Percentiles rank a stretch among this genome's conserved stretches.
Evolutionary conservation across 2,888 invertebrate species (phyloP).

Genomic region (Dryococelus australis): DNA sequence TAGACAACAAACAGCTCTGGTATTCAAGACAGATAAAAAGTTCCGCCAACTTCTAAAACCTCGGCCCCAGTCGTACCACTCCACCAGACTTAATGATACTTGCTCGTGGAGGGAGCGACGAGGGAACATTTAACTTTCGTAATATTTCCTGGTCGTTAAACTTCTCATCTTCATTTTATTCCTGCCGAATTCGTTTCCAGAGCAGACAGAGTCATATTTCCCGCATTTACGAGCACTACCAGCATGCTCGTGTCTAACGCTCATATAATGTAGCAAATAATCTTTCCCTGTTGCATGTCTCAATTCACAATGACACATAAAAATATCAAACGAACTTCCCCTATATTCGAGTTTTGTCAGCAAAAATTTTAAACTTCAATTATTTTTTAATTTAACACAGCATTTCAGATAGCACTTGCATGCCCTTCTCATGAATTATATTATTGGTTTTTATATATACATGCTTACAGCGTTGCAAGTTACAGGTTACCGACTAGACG

Average conservation of each 20-base stretch:
- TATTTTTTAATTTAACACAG: too few species aligned
- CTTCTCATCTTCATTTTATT: neutral
- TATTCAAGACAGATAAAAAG: neutral
- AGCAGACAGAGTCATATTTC: neutral
- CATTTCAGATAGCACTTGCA: too few species aligned
- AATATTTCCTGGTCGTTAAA: neutral
- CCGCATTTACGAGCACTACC: neutral
- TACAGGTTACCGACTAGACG: too few species aligned
- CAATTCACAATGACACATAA: neutral
- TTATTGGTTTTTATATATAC: too few species aligned
- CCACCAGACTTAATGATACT: neutral
- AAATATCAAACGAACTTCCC: neutral
- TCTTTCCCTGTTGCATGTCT: neutral
- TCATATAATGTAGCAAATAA: neutral
- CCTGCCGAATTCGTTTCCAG: neutral
- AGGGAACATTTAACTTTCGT: neutral
- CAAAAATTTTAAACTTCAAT: too few species aligned
- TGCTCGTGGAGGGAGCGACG: neutral
- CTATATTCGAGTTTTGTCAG: neutral
- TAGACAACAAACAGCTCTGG: neutral
- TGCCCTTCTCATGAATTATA: too few species aligned
- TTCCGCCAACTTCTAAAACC: conserved; percentile 9
- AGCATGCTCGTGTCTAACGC: neutral
- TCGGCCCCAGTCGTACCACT: neutral
- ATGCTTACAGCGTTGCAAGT: too few species aligned